Conservation (phyloP, 2,797 vertebrate species). For the Acanthurus leucopareius region DNA sequence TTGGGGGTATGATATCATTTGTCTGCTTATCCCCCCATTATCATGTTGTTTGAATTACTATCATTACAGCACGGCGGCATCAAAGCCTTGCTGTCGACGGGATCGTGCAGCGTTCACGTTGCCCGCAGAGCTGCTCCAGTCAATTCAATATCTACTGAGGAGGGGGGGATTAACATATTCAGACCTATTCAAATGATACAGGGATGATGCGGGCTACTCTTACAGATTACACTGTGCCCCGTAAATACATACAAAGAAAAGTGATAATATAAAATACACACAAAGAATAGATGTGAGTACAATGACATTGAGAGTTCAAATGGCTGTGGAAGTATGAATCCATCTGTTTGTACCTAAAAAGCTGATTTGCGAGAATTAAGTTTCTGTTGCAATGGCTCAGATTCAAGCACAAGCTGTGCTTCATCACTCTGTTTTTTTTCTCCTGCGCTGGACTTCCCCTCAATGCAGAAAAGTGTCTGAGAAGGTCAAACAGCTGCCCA, state of each 20-base stretch:
- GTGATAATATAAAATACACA: slow-evolving; percentile 67
- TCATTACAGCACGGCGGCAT: slow-evolving; percentile 80
- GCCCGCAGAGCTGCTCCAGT: slow-evolving; percentile 79
- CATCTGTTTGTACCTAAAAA: slow-evolving; percentile 40
- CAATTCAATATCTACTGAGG: slow-evolving; percentile 75
- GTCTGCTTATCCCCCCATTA: slow-evolving; percentile 81
- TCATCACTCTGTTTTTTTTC: slow-evolving; percentile 5
- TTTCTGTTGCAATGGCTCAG: slow-evolving; percentile 21
- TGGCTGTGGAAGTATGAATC: slow-evolving; percentile 41
- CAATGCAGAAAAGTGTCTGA: neutral
- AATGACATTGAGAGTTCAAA: slow-evolving; percentile 79
- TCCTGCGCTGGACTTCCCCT: slow-evolving; percentile 19
- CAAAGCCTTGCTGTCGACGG: slow-evolving; percentile 75
- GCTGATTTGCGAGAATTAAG: slow-evolving; percentile 47
- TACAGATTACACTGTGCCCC: slow-evolving; percentile 76
- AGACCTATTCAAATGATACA: slow-evolving; percentile 78
- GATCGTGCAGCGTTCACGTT: slow-evolving; percentile 59
- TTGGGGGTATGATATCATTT: slow-evolving; percentile 79
- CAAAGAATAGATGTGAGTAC: slow-evolving; percentile 57
- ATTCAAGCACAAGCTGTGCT: slow-evolving; percentile 25
- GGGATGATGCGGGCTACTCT: slow-evolving; percentile 72
- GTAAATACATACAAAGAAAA: slow-evolving; percentile 75
- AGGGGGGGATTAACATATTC: slow-evolving; percentile 82
- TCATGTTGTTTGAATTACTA: slow-evolving; percentile 85
- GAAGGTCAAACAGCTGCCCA: neutral